Conservation (phyloP, 2,888 invertebrate species). For the Ligdia adustata region DNA sequence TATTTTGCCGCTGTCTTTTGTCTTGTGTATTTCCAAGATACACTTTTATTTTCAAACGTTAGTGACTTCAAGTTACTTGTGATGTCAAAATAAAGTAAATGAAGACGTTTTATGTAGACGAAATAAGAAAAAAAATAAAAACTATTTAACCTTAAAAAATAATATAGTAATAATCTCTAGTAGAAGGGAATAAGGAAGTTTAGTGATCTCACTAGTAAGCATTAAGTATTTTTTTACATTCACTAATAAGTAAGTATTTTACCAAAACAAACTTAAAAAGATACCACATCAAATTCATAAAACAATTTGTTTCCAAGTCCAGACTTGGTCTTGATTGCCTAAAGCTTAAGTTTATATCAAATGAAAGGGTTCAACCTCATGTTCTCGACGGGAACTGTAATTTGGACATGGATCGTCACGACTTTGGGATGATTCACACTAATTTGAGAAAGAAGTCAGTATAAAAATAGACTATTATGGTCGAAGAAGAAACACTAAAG, state of each 20-base stretch:
- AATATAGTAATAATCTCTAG: no score
- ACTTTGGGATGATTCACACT: conserved; percentile 26
- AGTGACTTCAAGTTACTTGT: no score
- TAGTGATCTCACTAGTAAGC: no score
- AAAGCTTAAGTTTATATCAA: conserved; percentile 22
- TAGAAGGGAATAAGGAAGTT: no score
- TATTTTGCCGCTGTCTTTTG: background rate
- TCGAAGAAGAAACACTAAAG: no score
- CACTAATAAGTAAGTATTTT: no score
- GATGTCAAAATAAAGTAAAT: no score
- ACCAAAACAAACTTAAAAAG: conserved; percentile 8
- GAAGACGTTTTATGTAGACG: no score
- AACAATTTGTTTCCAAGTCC: conserved; percentile 34
- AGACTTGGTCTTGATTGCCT: conserved; percentile 54
- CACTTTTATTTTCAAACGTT: no score
- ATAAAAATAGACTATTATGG: conserved; percentile 1
- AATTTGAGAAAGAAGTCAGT: conserved; percentile 17
- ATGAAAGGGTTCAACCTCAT: conserved; percentile 21
- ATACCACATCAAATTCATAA: conserved; percentile 2
- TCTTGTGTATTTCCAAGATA: background rate
- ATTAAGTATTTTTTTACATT: no score
- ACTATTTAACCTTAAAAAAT: no score
- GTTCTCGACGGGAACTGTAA: conserved; percentile 14
- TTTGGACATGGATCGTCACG: conserved; percentile 24
- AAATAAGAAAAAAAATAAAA: no score